Base-by-base conservation (phyloP, 2,888 invertebrate species). In the Calliphora vomitoria region DNA sequence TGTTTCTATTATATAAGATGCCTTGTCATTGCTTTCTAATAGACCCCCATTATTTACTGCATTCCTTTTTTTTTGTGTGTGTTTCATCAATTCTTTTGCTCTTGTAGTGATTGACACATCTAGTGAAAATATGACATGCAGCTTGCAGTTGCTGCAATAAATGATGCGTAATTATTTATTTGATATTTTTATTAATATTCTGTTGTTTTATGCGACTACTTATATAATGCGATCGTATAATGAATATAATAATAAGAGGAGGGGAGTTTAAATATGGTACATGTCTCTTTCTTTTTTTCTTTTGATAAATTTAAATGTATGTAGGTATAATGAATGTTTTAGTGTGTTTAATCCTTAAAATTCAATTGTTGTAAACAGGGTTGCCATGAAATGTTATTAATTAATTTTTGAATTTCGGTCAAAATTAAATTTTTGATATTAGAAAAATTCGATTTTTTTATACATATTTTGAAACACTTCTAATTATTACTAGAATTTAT, bases 61-160 rank as follows among this genome's bases (percentile, higher is more conserved):
- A 25, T 69, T 76, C 38, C 3, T 41, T 31, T 44, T 55, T 81
- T 53, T 31, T 18, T n/a, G n/a, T n/a, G n/a, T n/a, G 38, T 50
- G n/a, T 80, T 41, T 35, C 25, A 11, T n/a, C 20, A 44, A 20
- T 78, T 62, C 4, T 25, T 4, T 60, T 55, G 41, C 3, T 25
- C 8, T 60, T 55, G 41, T 13, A 55, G 41, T 87, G 87, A 87
- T 87, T 87, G 87, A 87, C 84, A 87, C 84, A 74, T 87, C 72
- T 76, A 82, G 44, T 18, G 15, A 53, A 78, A 66, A 55, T 68
- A 85, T 78, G 87, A 78, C 78, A 87, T 79, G 85, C 87, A 87
- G 87, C 87, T 85, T 87, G 87, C 87, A 87, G 69, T 85, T 85
- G 60, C 60, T 81, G 35, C 58, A 41, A 62, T 75, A 78, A 6